Conservation (phyloP, 2,888 invertebrate genomes). For the Taenaris catops region DNA sequence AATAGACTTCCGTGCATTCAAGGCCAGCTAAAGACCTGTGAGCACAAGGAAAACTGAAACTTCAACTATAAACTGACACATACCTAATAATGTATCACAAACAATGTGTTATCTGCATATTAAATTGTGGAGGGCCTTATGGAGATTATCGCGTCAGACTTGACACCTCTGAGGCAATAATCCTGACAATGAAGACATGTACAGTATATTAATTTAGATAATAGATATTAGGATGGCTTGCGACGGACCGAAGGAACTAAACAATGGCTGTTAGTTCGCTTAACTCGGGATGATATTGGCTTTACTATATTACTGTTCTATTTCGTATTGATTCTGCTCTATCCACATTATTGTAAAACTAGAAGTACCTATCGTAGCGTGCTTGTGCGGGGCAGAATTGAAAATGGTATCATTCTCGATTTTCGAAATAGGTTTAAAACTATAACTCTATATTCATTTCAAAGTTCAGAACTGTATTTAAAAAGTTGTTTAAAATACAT, state of each 20-base stretch:
- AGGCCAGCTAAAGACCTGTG: too few species aligned
- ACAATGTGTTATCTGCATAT: constrained; percentile 22
- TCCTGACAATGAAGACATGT: constrained; percentile 37
- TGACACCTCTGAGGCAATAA: constrained; percentile 35
- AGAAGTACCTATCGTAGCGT: too few species aligned
- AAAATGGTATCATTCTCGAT: too few species aligned
- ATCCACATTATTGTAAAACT: constrained; percentile 4
- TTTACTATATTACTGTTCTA: constrained; percentile 7
- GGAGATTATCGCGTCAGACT: constrained; percentile 32
- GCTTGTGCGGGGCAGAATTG: too few species aligned
- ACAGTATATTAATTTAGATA: constrained; percentile 39
- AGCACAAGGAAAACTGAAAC: too few species aligned
- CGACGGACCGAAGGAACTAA: constrained; percentile 12
- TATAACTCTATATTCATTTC: too few species aligned
- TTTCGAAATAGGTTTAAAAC: too few species aligned
- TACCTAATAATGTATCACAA: constrained; percentile 12
- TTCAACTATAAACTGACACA: too few species aligned
- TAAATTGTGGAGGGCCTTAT: constrained; percentile 22
- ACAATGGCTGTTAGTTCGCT: constrained; percentile 14
- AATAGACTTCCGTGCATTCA: too few species aligned
- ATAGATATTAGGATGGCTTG: constrained; percentile 34
- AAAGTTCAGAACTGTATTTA: too few species aligned
- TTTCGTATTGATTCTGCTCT: constrained; percentile 3
- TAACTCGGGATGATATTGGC: constrained; percentile 6
- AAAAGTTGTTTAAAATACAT: too few species aligned